Evolutionary conservation across 2,113 vertebrate genomes (phyloP), one percentile per base, ranked within the genome.

Genomic region (Halichoerus grypus): DNA sequence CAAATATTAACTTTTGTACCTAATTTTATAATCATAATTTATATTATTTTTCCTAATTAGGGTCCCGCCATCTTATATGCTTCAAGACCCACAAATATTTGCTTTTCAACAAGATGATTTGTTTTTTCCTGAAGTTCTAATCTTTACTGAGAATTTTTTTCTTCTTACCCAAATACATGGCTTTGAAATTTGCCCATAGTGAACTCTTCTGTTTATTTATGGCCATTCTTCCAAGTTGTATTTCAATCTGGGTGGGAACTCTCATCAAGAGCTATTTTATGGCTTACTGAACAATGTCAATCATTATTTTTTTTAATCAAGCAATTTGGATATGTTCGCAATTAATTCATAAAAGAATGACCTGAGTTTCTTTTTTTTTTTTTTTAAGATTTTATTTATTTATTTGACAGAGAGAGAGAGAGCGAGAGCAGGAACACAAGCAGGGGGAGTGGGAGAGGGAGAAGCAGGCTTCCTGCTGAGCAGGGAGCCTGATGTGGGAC

Each of bases 191-290:
- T 72, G 8, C 49, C 81, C 22, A 77, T 33, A 57, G 53, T 88
- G 76, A 91, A 84, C 15, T 19, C 28, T 91, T 87, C 65, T 57
- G 24, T 96, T 57, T 79, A 90, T 57, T 91, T 90, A 77, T 79
- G 46, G 49, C 11, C 18, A 61, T 3, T 92, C 74, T 72, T 57
- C 59, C 46, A 83, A 74, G 77, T 77, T 59, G 90, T 77, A 91
- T 77, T 96, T 94, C 33, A 53, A 36, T 90, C 31, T 96, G 22
- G 16, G 5, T 39, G 15, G 76, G 61, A 80, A 57, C 93, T 96
- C 82, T 93, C 18, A 92, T 67, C 94, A 84, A 89, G 53, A 74
- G 67, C 42, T 83, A 83, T 79, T 97, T 93, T 93, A 77, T 79
- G 61, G 26, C 59, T 93, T 80, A 79, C 26, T 67, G n/a, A 91